phyloP scores from a whole-genome alignment of 2,888 invertebrate species.

The Phyto melanocephala region DNA sequence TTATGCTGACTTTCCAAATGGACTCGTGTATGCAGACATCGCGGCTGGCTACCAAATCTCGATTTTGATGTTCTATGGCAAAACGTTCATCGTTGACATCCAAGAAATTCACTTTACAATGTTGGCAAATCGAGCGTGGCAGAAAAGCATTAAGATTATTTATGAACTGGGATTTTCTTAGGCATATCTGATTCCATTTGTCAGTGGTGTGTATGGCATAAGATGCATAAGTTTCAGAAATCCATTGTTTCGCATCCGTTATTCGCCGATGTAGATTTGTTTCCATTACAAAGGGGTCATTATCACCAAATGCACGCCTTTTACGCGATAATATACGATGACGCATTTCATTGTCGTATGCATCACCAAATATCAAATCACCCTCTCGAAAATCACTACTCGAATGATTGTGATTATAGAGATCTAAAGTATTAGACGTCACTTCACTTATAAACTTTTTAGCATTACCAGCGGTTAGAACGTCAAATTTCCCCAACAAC shows the following conservation, averaged over 20 bases:
- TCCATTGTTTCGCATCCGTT: constrained; percentile 90
- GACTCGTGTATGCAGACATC: constrained; percentile 90
- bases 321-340: constrained; percentile 80
- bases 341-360: constrained; percentile 80
- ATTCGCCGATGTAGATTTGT: constrained; percentile 82
- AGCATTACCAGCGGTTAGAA: constrained; percentile 38
- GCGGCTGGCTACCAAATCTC: constrained; percentile 88
- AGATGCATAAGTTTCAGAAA: constrained; percentile 91
- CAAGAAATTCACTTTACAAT: constrained; percentile 87
- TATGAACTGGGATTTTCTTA: constrained; percentile 88
- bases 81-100: constrained; percentile 90
- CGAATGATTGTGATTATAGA: constrained; percentile 71
- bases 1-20: constrained; percentile 88
- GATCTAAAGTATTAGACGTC: constrained; percentile 67
- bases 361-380: constrained; percentile 81
- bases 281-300: constrained; percentile 70
- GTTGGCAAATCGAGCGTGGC: constrained; percentile 85
- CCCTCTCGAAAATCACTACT: constrained; percentile 78
- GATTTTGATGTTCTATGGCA: constrained; percentile 86
- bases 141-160: constrained; percentile 89
- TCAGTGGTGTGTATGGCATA: constrained; percentile 91
- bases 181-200: constrained; percentile 89
- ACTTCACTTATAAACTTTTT: constrained; percentile 29
- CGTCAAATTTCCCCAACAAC: constrained; percentile 59
- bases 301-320: constrained; percentile 74